Conservation (phyloP, 2,797 vertebrate species). For the Austrolebias charrua region DNA sequence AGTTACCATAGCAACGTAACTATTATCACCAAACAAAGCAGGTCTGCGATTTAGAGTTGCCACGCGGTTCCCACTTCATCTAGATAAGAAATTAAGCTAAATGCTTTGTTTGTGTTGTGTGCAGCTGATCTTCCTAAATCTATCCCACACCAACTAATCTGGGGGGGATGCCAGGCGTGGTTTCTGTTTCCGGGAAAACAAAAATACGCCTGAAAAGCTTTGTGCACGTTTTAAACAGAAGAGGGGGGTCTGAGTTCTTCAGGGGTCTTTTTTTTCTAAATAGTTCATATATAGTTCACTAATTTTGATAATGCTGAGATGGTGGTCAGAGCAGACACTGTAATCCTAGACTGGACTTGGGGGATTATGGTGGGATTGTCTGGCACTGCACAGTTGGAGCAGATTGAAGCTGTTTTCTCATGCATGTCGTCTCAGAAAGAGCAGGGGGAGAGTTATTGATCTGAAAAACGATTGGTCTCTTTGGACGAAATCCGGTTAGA, state of each 20-base stretch:
- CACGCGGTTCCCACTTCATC: slow-evolving; percentile 14
- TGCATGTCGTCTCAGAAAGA: slow-evolving; percentile 21
- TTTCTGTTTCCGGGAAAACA: slow-evolving; percentile 41
- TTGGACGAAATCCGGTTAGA: slow-evolving; percentile 26
- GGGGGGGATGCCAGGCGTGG: slow-evolving; percentile 27
- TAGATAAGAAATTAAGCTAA: slow-evolving; percentile 37
- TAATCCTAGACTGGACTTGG: slow-evolving; percentile 69
- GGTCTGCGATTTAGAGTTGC: slow-evolving; percentile 26
- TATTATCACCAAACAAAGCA: slow-evolving; percentile 41
- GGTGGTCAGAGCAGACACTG: slow-evolving; percentile 58
- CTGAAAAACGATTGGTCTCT: slow-evolving; percentile 40
- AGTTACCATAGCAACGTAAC: slow-evolving; percentile 53
- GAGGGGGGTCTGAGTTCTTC: not conserved
- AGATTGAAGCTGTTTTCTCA: slow-evolving; percentile 57
- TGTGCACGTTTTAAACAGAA: slow-evolving; percentile 1
- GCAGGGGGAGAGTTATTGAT: slow-evolving; percentile 37
- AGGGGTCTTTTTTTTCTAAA: not conserved
- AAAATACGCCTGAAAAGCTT: not conserved
- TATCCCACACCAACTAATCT: slow-evolving; percentile 33
- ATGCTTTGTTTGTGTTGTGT: slow-evolving; percentile 45
- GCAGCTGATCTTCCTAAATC: slow-evolving; percentile 37
- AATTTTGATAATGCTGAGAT: slow-evolving; percentile 58
- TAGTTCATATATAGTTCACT: slow-evolving; percentile 54
- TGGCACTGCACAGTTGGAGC: slow-evolving; percentile 58
- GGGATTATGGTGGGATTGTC: slow-evolving; percentile 72